These are phyloP conservation scores for Poeciliopsis gracilis DNA, from an alignment of 2,797 vertebrate species.

Conservation along the genomic window DNA sequence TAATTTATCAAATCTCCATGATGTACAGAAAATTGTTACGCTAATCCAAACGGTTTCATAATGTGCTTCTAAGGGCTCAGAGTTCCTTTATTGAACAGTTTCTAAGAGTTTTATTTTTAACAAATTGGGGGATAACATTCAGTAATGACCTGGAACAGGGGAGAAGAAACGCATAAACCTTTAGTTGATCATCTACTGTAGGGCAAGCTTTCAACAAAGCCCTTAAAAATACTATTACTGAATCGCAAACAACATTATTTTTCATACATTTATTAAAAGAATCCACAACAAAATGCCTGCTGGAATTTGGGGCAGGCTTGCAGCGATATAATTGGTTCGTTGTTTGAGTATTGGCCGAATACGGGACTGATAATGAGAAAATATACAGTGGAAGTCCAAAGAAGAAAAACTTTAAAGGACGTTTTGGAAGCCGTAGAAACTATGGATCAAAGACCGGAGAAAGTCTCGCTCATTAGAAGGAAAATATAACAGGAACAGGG, in stretches of 20 bases:
- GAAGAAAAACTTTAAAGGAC: background rate
- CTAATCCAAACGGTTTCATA: background rate
- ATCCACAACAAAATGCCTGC: background rate
- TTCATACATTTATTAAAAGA: background rate
- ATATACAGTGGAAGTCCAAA: background rate
- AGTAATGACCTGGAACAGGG: background rate
- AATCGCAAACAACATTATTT: background rate
- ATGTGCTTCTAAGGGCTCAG: background rate
- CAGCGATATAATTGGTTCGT: background rate
- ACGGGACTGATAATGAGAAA: background rate
- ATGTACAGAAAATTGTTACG: background rate
- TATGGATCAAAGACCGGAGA: background rate
- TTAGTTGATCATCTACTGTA: background rate
- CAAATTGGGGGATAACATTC: background rate
- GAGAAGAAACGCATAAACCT: background rate
- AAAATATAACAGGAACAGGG: background rate
- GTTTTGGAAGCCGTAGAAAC: background rate
- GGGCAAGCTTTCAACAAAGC: background rate
- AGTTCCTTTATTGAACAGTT: background rate
- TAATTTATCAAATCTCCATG: background rate
- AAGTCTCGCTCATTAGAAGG: background rate
- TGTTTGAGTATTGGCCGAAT: background rate
- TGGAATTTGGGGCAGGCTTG: background rate
- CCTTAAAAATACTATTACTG: background rate
- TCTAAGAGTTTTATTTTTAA: background rate